phyloP scores from a whole-genome alignment of 2,797 vertebrate genomes.

The Rhincodon typus region DNA sequence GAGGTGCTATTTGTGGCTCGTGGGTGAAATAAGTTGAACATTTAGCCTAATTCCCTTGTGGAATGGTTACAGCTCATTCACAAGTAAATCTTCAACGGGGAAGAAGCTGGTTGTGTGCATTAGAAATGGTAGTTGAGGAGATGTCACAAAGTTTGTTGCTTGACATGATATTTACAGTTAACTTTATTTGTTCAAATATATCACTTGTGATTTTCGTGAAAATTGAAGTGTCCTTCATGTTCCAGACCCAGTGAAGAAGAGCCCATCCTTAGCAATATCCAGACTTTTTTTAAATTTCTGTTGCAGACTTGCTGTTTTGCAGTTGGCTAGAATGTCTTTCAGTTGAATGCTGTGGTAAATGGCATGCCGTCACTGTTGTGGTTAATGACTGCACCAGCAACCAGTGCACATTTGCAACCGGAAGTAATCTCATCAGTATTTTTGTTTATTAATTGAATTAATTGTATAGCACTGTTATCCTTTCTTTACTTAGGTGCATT shows the following conservation, averaged over 20 bases:
- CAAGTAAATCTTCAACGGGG: too few relatives aligned
- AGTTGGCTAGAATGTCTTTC: not conserved
- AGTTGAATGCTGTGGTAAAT: not conserved
- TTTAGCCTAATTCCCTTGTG: not conserved
- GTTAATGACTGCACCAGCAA: not conserved
- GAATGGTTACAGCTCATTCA: not conserved
- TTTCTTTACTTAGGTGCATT: not conserved
- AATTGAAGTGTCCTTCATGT: not conserved
- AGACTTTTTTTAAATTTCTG: not conserved
- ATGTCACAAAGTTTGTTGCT: not conserved
- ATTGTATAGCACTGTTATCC: not conserved
- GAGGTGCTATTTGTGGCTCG: not conserved
- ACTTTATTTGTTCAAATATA: not conserved
- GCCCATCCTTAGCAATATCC: not conserved
- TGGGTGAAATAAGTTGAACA: not conserved
- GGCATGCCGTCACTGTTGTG: not conserved
- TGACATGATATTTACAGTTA: not conserved
- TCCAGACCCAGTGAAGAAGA: not conserved
- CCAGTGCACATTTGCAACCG: not conserved
- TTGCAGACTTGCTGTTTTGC: not conserved
- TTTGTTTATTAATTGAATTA: not conserved
- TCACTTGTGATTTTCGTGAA: not conserved
- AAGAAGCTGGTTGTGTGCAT: not conserved
- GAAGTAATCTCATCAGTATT: not conserved
- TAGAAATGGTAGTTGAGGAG: not conserved